These are phyloP conservation scores for Linnaemya vulpina DNA, from an alignment of 2,888 invertebrate genomes.

Conservation along the genomic window DNA sequence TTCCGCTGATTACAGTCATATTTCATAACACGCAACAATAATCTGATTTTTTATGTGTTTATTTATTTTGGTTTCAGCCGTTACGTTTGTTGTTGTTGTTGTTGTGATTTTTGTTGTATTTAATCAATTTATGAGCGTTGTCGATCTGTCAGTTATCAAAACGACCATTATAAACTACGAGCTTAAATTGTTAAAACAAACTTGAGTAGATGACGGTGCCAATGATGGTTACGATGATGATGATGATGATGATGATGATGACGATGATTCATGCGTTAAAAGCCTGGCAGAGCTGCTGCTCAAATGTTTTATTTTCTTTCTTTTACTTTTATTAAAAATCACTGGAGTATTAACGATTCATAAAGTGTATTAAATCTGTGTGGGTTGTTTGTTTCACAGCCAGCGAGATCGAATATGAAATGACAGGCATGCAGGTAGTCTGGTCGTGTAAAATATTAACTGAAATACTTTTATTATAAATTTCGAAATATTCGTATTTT, in stretches of 20 bases:
- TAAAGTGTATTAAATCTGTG: conserved; percentile 33
- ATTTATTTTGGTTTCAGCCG: not conserved
- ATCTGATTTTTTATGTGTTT: not conserved
- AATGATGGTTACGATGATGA: conserved; percentile 16
- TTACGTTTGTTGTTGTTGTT: not conserved
- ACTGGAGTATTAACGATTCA: conserved; percentile 21
- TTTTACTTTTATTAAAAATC: conserved; percentile 24
- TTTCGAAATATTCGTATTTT: conserved; percentile 53
- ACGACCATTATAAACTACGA: conserved; percentile 64
- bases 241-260: conserved; percentile 36
- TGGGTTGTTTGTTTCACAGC: conserved; percentile 50
- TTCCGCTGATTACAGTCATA: conserved; percentile 64
- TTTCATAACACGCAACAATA: conserved; percentile 51
- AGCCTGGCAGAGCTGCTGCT: conserved; percentile 3
- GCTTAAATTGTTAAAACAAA: conserved; percentile 58
- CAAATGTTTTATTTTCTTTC: not conserved
- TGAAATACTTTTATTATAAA: conserved; percentile 50
- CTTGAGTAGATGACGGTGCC: conserved; percentile 48
- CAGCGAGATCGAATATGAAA: conserved; percentile 11
- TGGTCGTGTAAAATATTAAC: conserved; percentile 41
- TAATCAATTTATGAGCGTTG: conserved; percentile 70
- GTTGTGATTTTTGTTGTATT: conserved; percentile 42
- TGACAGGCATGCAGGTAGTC: conserved; percentile 62
- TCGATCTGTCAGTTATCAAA: conserved; percentile 70
- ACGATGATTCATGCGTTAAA: conserved; percentile 5